A percentile compares a stretch with the other conserved stretches of the same genome.
These are phyloP conservation scores for Eulemur mongoz DNA, from an alignment of 2,797 vertebrate species.

Conservation along the genomic window DNA sequence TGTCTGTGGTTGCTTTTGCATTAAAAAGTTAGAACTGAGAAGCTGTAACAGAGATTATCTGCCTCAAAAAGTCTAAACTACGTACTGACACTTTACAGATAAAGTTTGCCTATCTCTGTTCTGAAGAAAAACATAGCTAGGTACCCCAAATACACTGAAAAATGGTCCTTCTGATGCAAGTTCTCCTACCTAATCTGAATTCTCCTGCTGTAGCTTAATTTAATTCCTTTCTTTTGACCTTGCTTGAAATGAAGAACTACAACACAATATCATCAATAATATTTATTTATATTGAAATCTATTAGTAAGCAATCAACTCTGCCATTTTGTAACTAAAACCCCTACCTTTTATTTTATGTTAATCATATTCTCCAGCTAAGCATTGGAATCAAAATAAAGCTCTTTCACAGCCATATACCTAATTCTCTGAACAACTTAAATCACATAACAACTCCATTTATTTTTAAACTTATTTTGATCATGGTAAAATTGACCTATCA, in stretches of 20 bases:
- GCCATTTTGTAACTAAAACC: background rate
- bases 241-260: background rate
- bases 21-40: background rate
- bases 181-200: background rate
- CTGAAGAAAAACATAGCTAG: background rate
- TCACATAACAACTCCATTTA: background rate
- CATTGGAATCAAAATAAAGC: conserved; percentile 23
- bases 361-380: background rate
- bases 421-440: conserved; percentile 8
- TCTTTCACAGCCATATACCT: background rate
- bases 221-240: conserved; percentile 2
- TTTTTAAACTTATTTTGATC: conserved; percentile 28
- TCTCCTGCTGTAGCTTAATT: background rate
- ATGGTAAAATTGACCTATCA: background rate
- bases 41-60: background rate
- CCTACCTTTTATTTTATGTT: conserved; percentile 19
- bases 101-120: background rate
- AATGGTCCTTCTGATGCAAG: background rate
- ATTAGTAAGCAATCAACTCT: background rate
- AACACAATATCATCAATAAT: background rate
- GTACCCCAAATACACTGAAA: background rate
- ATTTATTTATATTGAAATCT: conserved; percentile 37
- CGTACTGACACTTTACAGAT: background rate
- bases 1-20: background rate
- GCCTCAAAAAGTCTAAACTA: background rate